Base-by-base conservation (phyloP, 1,140 invertebrate genomes). In the Rhynchophorus ferrugineus region DNA sequence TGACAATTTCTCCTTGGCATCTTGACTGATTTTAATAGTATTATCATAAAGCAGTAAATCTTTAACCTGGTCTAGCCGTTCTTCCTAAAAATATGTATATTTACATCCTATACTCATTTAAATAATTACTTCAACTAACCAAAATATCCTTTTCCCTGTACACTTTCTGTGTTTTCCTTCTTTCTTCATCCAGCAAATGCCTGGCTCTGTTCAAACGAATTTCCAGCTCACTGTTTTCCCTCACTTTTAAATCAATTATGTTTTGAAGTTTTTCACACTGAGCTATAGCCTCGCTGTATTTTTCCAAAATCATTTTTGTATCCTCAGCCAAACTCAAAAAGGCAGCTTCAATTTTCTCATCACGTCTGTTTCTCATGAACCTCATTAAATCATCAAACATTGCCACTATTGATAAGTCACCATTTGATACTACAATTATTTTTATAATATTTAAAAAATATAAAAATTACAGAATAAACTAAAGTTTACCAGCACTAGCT, bases 1-100 rank as follows among this genome's bases (percentile, higher is more conserved):
- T 22, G 83, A 82, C 1, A 91, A 71, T 65, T 89, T 87, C 62
- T 91, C 85, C 34, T 82, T 76, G 0, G 87, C 88, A 62, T 90
- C 85, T 62, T 89, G 80, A 61, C 84, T 82, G 3, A 88, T 54
- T 24, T 53, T 83, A 20, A 78, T 73, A 36, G 79, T 73, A 47
- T 78, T 77, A 58, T 87, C 82, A 58, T 81, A 78, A 51, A 84
- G 76, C 9, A 91, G 68, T 1, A 90, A 64, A 61, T 90, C 84
- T 37, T 82, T 76, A 0, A 87, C 84, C 61, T 84, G 71, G 24
- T 75, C 70, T 51, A 91, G 76, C 63, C 90, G 84, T 56, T 77
- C 78, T 63, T 87, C 86, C 85, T 88, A 61, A 24, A 60, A 54
- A 44, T 37, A 46, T 39, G 20, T 44, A 37, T 48, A 38, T 45